Base-by-base conservation (phyloP, 2,888 invertebrate genomes). In the Erebia ligea region DNA sequence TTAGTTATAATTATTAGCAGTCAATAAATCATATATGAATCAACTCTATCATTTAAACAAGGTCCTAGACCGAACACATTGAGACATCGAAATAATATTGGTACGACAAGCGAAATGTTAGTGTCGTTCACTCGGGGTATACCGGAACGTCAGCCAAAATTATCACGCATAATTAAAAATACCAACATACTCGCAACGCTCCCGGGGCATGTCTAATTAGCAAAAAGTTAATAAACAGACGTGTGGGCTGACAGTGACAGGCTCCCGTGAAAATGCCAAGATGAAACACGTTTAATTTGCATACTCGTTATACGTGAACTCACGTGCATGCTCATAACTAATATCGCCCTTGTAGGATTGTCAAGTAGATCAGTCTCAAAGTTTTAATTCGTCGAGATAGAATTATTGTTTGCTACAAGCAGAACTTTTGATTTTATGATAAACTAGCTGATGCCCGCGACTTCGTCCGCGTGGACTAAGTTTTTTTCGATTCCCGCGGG, bases 181-280 rank as follows among this genome's bases (percentile, higher is more conserved):
- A 89, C 92, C 90, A 90, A 92, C 91, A 89, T 84, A 88, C 89
- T 86, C 88, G 85, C 86, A 89, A 89, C 89, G 84, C 81, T 87
- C 86, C 85, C 84, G 81, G 82, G 81, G 88, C 87, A 86, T 88
- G 90, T 90, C 91, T 92, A 92, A 92, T 92, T 92, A 92, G 90
- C 90, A 92, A 92, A 92, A 92, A 92, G 92, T 92, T 93, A 92
- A 92, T 92, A 91, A 91, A 91, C 92, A 90, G 89, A 90, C 91
- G 83, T 85, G 86, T 85, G 83, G 74, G 86, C 86, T 87, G 93
- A 92, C 93, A 92, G 89, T 92, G 92, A 93, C 91, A 88, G 79
- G 91, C 89, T 86, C 86, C 87, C 87, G 88, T 90, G 90, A 88
- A 92, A 91, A 92, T 87, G 88, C 87, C 91, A 92, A 91, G 91